A percentile compares a stretch with the other conserved stretches of the same genome.
Conservation (phyloP, 2,113 vertebrate genomes). For the Bubalus kerabau region DNA sequence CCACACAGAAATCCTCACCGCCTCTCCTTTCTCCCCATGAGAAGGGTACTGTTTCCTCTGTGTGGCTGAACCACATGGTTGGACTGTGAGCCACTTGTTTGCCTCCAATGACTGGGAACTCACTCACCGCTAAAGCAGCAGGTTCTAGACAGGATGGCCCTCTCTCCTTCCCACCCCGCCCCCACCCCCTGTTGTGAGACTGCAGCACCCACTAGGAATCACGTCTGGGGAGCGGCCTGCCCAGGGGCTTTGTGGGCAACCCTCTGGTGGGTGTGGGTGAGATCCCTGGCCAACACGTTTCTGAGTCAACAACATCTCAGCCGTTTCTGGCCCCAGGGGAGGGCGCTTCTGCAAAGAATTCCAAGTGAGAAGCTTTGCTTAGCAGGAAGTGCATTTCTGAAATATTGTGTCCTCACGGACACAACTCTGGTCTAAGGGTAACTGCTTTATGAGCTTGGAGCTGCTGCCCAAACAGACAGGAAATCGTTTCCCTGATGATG, state of each 20-base stretch:
- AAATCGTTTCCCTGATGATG: neutral
- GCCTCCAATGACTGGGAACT: neutral
- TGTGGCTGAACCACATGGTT: neutral
- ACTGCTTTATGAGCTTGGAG: neutral
- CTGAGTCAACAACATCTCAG: neutral
- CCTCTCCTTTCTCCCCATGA: neutral
- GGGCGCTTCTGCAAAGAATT: neutral
- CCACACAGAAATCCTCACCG: neutral
- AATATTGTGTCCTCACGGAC: neutral
- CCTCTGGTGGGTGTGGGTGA: neutral
- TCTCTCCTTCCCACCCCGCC: neutral
- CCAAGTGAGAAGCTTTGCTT: neutral
- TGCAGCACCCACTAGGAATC: neutral
- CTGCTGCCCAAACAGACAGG: neutral
- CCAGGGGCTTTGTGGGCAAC: neutral
- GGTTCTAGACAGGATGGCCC: accelerated
- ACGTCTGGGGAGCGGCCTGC: neutral
- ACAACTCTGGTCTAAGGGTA: neutral
- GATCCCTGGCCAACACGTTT: neutral
- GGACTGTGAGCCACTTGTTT: neutral
- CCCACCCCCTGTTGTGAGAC: accelerated
- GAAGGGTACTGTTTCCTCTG: neutral
- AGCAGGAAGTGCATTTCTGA: neutral
- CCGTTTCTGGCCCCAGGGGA: neutral
- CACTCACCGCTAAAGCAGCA: neutral